Evolutionary conservation across 2,888 invertebrate species (phyloP).

Genomic region (Lymantria monacha): DNA sequence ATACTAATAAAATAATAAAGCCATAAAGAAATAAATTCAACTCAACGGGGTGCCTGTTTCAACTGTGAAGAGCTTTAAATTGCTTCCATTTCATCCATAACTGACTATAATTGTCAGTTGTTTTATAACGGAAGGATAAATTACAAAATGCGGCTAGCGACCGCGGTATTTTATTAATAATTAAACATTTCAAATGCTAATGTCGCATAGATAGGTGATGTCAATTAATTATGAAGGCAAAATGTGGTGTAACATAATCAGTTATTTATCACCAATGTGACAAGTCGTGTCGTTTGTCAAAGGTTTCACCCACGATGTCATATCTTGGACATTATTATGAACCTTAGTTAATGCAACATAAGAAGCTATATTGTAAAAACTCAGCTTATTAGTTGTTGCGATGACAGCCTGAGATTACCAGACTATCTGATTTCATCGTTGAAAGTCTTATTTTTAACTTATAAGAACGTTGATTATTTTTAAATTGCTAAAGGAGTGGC

Average conservation of each 20-base stretch:
- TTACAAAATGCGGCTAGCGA: background rate
- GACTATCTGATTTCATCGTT: constrained; percentile 73
- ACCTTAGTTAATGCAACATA: constrained; percentile 50
- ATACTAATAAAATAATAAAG: constrained; percentile 73
- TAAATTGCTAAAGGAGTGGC: constrained; percentile 28
- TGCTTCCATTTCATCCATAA: constrained; percentile 56
- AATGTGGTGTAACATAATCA: constrained; percentile 79
- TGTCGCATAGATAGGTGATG: constrained; percentile 64
- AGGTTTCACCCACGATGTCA: constrained; percentile 72
- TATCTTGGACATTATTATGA: constrained; percentile 56
- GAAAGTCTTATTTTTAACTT: constrained; percentile 61
- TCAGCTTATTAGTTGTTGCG: constrained; percentile 57
- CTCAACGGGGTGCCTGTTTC: constrained; percentile 57
- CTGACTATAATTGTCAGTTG: constrained; percentile 51
- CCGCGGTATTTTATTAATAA: background rate
- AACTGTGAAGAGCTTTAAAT: constrained; percentile 53
- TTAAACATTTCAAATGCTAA: constrained; percentile 39
- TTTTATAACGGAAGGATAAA: constrained; percentile 44
- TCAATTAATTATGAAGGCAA: constrained; percentile 77
- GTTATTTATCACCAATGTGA: constrained; percentile 79
- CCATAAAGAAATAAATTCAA: constrained; percentile 61
- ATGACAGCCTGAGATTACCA: constrained; percentile 70
- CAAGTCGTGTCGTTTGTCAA: constrained; percentile 77
- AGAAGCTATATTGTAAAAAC: constrained; percentile 46
- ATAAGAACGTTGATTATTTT: constrained; percentile 33